phyloP scores from a whole-genome alignment of 2,797 vertebrate genomes.

The Sebastes taczanowskii region DNA sequence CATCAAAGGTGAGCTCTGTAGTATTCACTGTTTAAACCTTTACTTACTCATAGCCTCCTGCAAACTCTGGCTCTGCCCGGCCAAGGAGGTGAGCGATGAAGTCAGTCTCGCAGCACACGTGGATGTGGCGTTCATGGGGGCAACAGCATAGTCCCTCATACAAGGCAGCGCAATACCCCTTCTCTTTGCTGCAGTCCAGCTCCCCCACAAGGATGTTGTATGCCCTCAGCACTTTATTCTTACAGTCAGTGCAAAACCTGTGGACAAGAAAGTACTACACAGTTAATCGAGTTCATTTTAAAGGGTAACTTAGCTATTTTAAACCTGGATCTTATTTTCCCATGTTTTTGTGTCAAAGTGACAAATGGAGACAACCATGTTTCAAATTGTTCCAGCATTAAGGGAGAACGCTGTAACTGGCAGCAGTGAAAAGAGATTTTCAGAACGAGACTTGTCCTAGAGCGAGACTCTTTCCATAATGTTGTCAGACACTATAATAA shows the following conservation, averaged over 20 bases:
- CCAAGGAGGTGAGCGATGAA: slow-evolving; percentile 96
- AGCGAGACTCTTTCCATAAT: too few relatives aligned
- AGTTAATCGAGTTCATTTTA: background rate
- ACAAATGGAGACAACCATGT: too few relatives aligned
- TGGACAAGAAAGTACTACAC: background rate
- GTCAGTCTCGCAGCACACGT: slow-evolving; percentile 96
- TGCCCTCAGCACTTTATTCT: slow-evolving; percentile 95
- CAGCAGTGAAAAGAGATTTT: background rate
- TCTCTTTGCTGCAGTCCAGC: slow-evolving; percentile 95
- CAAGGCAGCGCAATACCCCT: slow-evolving; percentile 94
- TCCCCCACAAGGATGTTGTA: slow-evolving; percentile 98
- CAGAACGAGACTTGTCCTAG: too few relatives aligned
- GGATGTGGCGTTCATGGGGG: slow-evolving; percentile 94
- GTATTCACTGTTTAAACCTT: slow-evolving; percentile 55
- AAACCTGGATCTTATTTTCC: too few relatives aligned
- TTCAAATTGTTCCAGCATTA: too few relatives aligned
- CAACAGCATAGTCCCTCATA: slow-evolving; percentile 97
- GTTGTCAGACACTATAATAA: too few relatives aligned
- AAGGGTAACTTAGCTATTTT: background rate
- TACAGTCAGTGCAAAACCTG: slow-evolving; percentile 98
- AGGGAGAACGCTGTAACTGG: background rate
- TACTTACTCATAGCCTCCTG: slow-evolving; percentile 97
- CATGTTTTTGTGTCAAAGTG: too few relatives aligned
- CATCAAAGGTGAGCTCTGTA: background rate
- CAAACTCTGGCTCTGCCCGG: slow-evolving; percentile 95